Base-by-base conservation (phyloP, 1,140 invertebrate genomes). In the Epicauta chinensis region DNA sequence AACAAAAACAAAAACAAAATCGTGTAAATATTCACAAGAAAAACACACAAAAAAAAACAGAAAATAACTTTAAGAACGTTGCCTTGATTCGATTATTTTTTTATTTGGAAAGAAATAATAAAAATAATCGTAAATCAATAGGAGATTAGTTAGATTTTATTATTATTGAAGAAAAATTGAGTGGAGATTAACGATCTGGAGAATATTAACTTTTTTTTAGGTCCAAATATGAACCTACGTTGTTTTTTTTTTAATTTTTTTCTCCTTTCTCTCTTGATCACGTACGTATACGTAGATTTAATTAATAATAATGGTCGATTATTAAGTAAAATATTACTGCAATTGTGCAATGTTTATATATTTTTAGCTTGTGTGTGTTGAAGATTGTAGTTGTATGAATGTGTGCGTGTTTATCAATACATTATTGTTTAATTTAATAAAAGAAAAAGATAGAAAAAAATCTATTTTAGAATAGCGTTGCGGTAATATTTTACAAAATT, bases 321-420 rank as follows among this genome's bases (percentile, higher is more conserved):
- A 45, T 31, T 29, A 43, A 16, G 63, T 65, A 63, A 63, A 65
- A 65, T 65, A 65, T 65, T 65, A 65, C 63, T 61, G 63, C 63
- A 63, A 59, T 49, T 14, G 61, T 65, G 63, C 63, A 65, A 65
- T 65, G 41, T 56, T 31, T 39, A 38, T 51, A 39, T 41, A 31
- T 45, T 44, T 38, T 51, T 34, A 54, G 40, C n/a, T 29, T 43
- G 29, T 45, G 16, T 51, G 40, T 55, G 46, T 51, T 48, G 34
- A 7, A 23, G 23, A 23, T 23, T 35, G 34, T 37, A 17, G 31
- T 12, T 12, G n/a, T 4, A 9, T 38, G 16, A 39, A 16, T 46
- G 37, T 59, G 42, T 38, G 32, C 39, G 44, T 51, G 29, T 41
- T 34, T 53, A 45, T 31, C 15, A 50, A 29, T 37, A 16, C 38